Evolutionary conservation across 2,113 vertebrate genomes (phyloP).

Genomic region (Passer montanus): DNA sequence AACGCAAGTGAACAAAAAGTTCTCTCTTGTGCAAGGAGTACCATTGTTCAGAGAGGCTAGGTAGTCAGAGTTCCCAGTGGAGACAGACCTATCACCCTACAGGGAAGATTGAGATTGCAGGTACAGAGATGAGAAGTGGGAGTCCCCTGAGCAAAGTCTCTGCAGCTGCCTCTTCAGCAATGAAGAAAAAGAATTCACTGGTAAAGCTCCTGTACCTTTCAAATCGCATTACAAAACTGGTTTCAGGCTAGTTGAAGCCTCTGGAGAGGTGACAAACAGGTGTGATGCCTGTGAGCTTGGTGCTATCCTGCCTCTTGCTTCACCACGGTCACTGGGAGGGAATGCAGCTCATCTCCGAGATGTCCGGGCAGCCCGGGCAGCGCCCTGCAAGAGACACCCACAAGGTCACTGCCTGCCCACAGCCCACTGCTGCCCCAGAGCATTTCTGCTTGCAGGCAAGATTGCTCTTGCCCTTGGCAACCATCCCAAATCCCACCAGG

Average conservation of each 20-base stretch:
- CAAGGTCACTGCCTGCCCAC: neutral
- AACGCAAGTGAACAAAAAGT: neutral
- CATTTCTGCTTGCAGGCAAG: neutral
- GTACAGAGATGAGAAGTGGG: constrained; percentile 46
- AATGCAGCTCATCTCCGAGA: constrained; percentile 14
- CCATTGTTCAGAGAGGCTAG: neutral
- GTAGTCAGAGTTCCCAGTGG: neutral
- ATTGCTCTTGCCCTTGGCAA: neutral
- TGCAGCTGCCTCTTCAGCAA: constrained; percentile 49
- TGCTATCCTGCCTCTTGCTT: neutral
- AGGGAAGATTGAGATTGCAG: neutral
- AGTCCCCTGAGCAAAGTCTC: constrained; percentile 68
- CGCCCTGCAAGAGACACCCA: neutral
- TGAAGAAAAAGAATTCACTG: constrained; percentile 18
- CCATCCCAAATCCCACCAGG: neutral
- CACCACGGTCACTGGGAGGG: neutral
- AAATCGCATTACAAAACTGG: neutral
- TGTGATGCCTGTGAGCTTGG: neutral
- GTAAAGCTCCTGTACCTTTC: constrained; percentile 60
- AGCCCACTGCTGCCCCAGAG: neutral
- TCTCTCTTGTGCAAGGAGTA: constrained; percentile 15
- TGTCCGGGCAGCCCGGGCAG: neutral
- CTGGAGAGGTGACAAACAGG: neutral
- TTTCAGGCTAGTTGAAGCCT: constrained; percentile 1
- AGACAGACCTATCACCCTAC: neutral